Evolutionary conservation across 2,113 vertebrate genomes (phyloP).

Genomic region (Tretioscincus oriximinensis): DNA sequence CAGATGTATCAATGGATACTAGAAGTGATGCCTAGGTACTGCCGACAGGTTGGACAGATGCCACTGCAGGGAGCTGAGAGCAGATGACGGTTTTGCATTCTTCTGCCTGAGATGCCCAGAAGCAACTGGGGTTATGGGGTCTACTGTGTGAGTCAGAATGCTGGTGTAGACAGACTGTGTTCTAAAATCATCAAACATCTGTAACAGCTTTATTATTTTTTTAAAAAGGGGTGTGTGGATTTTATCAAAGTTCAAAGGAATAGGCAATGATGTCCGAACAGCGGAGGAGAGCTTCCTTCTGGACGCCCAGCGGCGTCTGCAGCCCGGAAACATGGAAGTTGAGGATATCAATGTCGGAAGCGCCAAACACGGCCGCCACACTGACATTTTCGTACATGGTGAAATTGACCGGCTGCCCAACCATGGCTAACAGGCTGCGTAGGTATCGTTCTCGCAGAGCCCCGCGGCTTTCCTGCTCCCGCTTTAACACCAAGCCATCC

Average conservation of each 20-base stretch:
- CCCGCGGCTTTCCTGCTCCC: constrained; percentile 75
- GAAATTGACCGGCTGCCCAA: constrained; percentile 75
- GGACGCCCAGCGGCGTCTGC: constrained; percentile 86
- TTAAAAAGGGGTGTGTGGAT: no score
- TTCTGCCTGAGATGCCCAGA: no score
- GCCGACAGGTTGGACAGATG: no score
- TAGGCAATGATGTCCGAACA: constrained; percentile 85
- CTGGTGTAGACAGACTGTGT: no score
- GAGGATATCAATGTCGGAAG: constrained; percentile 84
- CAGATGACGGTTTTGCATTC: no score
- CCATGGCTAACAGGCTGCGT: constrained; percentile 80
- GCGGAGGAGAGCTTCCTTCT: constrained; percentile 84
- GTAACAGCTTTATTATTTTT: background rate
- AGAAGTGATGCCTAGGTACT: no score
- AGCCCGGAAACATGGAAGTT: constrained; percentile 87
- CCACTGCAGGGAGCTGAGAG: no score
- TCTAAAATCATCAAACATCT: no score
- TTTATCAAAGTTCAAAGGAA: constrained; percentile 69
- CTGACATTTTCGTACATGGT: constrained; percentile 79
- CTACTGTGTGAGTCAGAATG: no score
- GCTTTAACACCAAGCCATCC: constrained; percentile 28
- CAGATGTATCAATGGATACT: no score
- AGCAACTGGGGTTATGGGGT: no score
- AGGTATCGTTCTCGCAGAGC: constrained; percentile 81
- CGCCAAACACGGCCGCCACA: constrained; percentile 79